These are phyloP conservation scores for Corbicula japonica DNA, from an alignment of 2,888 invertebrate genomes.

Conservation along the genomic window DNA sequence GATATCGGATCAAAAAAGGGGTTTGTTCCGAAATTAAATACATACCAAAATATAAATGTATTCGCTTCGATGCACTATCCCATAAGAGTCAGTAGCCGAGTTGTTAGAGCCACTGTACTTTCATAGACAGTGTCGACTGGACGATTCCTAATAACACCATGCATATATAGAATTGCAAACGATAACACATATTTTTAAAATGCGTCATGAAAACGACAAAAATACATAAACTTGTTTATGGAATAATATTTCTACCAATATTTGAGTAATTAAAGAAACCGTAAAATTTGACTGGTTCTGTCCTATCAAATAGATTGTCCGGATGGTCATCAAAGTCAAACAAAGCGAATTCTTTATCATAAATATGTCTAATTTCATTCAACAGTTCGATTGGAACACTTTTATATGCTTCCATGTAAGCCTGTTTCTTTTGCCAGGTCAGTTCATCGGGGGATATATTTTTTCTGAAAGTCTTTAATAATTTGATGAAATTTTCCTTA, in stretches of 20 bases:
- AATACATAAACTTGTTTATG: neutral
- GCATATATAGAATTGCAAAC: no score
- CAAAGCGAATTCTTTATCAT: conserved; percentile 42
- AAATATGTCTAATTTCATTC: conserved; percentile 30
- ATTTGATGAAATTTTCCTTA: conserved; percentile 20
- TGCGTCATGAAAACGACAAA: no score
- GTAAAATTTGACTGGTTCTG: neutral
- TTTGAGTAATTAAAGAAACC: conserved; percentile 2
- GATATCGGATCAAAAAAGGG: no score
- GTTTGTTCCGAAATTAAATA: no score
- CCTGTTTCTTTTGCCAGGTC: conserved; percentile 18
- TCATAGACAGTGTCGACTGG: no score
- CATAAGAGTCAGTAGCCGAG: no score
- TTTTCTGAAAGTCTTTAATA: conserved; percentile 10
- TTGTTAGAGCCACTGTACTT: no score
- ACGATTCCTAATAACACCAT: no score
- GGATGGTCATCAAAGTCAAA: conserved; percentile 38
- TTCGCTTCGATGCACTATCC: no score
- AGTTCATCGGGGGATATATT: conserved; percentile 1
- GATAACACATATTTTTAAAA: no score
- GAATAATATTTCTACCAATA: neutral
- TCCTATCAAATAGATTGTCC: conserved; percentile 3
- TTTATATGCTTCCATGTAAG: conserved; percentile 26
- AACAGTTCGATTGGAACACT: conserved; percentile 30
- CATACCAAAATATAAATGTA: no score